Percentiles rank a stretch among this genome's conserved stretches.
Conservation (phyloP, 2,113 vertebrate species). For the Capreolus pygargus region DNA sequence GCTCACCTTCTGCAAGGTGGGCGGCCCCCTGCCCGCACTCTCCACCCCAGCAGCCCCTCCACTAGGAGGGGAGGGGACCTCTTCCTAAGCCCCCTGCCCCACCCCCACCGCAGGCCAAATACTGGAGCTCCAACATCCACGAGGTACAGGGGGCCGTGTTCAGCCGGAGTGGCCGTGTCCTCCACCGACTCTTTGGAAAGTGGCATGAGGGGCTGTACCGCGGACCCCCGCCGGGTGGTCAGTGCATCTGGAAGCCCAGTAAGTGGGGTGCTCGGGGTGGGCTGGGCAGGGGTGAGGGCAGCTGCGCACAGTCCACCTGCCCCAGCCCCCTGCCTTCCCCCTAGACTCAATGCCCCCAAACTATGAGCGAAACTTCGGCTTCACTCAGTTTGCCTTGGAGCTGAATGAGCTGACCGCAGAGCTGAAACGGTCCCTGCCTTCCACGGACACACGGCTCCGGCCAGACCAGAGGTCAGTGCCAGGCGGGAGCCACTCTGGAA, state of each 20-base stretch:
- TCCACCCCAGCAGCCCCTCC: background rate
- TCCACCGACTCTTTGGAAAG: conserved; percentile 91
- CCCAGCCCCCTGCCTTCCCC: conserved; percentile 2
- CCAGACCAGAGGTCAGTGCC: conserved; percentile 91
- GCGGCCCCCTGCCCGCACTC: fast-evolving
- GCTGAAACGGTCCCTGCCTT: conserved; percentile 84
- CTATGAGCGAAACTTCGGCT: conserved; percentile 87
- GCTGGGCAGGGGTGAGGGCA: background rate
- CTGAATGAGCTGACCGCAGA: conserved; percentile 90
- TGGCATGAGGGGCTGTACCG: conserved; percentile 95
- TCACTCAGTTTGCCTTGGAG: conserved; percentile 91
- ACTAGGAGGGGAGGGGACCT: fast-evolving
- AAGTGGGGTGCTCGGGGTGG: conserved; percentile 50
- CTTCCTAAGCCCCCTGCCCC: background rate
- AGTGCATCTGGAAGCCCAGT: conserved; percentile 95
- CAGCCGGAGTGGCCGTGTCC: conserved; percentile 85
- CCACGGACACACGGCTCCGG: conserved; percentile 90
- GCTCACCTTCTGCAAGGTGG: conserved; percentile 93
- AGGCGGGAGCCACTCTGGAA: fast-evolving
- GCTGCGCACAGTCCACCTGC: background rate
- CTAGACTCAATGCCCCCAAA: conserved; percentile 90
- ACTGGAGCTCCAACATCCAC: conserved; percentile 87
- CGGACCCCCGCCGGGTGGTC: conserved; percentile 82
- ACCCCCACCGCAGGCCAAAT: conserved; percentile 83
- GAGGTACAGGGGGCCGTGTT: conserved; percentile 92